Evolutionary conservation across 2,113 vertebrate genomes (phyloP).

Genomic region (Ariopsis seemanni): DNA sequence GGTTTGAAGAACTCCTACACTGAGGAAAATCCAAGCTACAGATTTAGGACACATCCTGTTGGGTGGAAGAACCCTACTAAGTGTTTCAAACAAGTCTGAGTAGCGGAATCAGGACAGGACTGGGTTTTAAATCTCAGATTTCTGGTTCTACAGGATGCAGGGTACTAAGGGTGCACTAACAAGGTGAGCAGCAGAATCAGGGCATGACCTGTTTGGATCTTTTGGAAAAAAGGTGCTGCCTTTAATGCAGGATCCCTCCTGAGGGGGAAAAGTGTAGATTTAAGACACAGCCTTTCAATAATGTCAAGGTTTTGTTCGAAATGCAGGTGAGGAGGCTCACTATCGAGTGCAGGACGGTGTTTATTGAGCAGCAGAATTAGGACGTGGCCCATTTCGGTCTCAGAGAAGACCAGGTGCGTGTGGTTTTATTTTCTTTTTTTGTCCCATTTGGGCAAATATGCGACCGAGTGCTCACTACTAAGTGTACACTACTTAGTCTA

Average conservation of each 20-base stretch:
- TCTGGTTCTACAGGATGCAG: background rate
- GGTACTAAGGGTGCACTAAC: too few relatives aligned
- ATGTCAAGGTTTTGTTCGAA: background rate
- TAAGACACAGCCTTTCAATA: background rate
- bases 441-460: background rate
- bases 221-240: background rate
- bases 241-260: background rate
- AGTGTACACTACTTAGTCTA: background rate
- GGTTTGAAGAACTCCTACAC: background rate
- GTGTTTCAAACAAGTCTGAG: background rate
- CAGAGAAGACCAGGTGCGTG: background rate
- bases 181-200: background rate
- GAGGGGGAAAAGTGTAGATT: background rate
- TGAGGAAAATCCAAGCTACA: background rate
- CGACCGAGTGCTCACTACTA: background rate
- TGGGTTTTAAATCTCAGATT: background rate
- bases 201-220: background rate
- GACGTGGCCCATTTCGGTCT: background rate
- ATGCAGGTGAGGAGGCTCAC: background rate
- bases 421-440: background rate
- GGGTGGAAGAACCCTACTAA: background rate
- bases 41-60: background rate
- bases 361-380: background rate
- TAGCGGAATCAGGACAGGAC: background rate
- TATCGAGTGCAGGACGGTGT: background rate